Percentiles rank a stretch among this genome's conserved stretches.
phyloP scores from a whole-genome alignment of 2,888 invertebrate genomes.

The Cataglyphis livida region DNA sequence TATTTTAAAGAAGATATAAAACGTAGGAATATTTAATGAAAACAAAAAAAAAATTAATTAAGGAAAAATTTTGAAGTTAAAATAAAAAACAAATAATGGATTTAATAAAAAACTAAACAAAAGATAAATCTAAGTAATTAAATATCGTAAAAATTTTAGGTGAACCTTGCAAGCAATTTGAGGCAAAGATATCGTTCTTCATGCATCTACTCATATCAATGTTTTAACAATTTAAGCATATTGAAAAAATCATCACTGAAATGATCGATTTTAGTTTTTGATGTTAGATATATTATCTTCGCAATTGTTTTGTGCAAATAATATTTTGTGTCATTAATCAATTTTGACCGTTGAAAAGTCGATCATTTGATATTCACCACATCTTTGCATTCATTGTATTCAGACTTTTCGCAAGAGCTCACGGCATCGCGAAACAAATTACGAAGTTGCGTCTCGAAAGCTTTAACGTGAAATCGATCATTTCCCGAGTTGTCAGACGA shows the following conservation, averaged over 20 bases:
- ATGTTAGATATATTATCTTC: not conserved
- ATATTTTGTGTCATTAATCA: slow-evolving; percentile 25
- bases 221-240: not conserved
- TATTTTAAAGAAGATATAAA: slow-evolving; percentile 1
- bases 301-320: not conserved
- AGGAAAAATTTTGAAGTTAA: slow-evolving; percentile 5
- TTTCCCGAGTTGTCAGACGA: slow-evolving; percentile 38
- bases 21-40: slow-evolving; percentile 1
- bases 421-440: slow-evolving; percentile 36
- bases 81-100: not conserved
- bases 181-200: not conserved
- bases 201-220: slow-evolving; percentile 25
- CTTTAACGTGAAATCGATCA: slow-evolving; percentile 68
- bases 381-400: slow-evolving; percentile 3
- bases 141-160: not conserved
- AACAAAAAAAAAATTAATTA: slow-evolving; percentile 16
- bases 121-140: not conserved
- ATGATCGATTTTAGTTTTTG: slow-evolving; percentile 32
- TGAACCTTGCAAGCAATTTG: not conserved
- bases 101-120: not conserved
- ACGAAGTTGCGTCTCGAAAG: slow-evolving; percentile 40
- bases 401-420: slow-evolving; percentile 16
- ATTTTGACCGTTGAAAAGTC: slow-evolving; percentile 12
- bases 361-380: slow-evolving; percentile 19
- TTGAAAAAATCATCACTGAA: not conserved